Evolutionary conservation across 2,113 vertebrate genomes (phyloP).

Genomic region (Microcebus ravelobensis): DNA sequence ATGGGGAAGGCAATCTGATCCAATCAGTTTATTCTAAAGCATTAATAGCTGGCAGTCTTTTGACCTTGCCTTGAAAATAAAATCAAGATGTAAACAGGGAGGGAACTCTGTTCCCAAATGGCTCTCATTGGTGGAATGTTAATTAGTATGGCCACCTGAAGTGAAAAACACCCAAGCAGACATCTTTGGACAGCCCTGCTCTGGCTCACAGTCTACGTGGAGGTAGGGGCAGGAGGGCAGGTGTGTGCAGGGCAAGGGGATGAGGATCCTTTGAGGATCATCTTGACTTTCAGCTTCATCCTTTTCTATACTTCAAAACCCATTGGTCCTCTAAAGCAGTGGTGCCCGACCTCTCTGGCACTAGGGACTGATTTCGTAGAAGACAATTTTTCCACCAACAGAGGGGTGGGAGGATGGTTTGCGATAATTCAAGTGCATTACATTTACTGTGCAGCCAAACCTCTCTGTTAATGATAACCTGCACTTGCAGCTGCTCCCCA

Average conservation of each 20-base stretch:
- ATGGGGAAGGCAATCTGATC: neutral
- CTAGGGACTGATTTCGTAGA: no score
- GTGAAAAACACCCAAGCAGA: neutral
- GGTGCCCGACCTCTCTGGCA: no score
- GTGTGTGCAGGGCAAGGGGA: rapidly evolving
- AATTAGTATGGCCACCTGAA: neutral
- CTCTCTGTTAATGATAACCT: no score
- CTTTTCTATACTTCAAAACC: neutral
- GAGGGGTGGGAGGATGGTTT: no score
- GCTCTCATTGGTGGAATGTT: neutral
- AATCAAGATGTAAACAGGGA: neutral
- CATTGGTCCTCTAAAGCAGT: neutral
- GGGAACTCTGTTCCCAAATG: neutral
- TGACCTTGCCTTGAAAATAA: constrained; percentile 54
- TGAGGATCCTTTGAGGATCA: neutral
- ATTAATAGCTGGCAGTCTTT: constrained; percentile 28
- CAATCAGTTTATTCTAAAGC: neutral
- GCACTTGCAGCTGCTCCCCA: no score
- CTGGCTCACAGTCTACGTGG: neutral
- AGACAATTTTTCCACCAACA: no score
- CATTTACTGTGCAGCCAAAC: no score
- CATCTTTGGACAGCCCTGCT: neutral
- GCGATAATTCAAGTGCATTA: no score
- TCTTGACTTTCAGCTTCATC: neutral
- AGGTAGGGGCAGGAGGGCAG: rapidly evolving